These are phyloP conservation scores for Vombatus ursinus DNA, from an alignment of 2,113 vertebrate species.

Conservation along the genomic window DNA sequence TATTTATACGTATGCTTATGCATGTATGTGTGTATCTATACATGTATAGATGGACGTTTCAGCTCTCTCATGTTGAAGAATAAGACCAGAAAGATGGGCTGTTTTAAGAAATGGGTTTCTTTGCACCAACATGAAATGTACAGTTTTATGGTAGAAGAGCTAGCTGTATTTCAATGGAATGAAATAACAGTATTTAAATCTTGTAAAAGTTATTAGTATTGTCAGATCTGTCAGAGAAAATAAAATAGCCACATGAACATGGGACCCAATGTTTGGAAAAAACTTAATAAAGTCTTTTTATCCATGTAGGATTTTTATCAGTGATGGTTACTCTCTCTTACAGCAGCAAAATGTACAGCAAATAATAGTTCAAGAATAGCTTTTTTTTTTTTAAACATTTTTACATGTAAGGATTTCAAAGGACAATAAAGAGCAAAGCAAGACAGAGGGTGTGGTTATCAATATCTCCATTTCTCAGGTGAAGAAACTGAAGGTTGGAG, in stretches of 20 bases:
- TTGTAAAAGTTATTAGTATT: conserved; percentile 39
- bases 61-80: conserved; percentile 19
- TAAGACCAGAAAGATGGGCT: conserved; percentile 12
- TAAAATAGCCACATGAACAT: conserved; percentile 47
- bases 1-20: neutral
- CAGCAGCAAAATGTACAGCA: conserved; percentile 1
- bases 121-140: neutral
- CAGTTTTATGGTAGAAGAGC: conserved; percentile 2
- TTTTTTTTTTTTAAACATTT: neutral
- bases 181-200: conserved; percentile 6
- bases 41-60: neutral
- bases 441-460: neutral
- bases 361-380: conserved; percentile 36
- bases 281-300: conserved; percentile 41
- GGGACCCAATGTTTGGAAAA: neutral
- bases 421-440: neutral
- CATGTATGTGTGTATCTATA: neutral
- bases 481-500: neutral
- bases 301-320: conserved; percentile 29
- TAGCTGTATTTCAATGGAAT: conserved; percentile 46
- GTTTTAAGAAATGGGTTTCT: conserved; percentile 25
- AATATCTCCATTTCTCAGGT: neutral
- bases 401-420: neutral
- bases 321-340: neutral
- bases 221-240: conserved; percentile 48